Evolutionary conservation across 1,140 invertebrate genomes (phyloP).

Genomic region (Rhynchophorus ferrugineus): DNA sequence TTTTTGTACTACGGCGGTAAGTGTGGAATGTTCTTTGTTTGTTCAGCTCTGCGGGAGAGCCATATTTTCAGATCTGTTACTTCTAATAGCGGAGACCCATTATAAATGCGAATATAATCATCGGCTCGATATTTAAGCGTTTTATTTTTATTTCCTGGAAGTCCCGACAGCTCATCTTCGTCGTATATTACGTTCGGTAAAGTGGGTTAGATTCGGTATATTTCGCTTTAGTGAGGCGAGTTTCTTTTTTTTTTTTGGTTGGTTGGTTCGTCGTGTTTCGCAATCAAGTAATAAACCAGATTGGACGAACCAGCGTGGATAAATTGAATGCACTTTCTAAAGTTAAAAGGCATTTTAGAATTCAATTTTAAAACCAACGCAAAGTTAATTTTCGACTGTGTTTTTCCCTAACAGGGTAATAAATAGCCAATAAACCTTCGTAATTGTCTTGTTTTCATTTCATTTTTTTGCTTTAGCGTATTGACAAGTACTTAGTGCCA

Average conservation of each 20-base stretch:
- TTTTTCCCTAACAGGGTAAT: not conserved
- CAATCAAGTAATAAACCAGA: slow-evolving; percentile 18
- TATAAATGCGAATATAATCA: slow-evolving; percentile 17
- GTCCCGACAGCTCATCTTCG: slow-evolving; percentile 13
- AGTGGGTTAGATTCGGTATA: slow-evolving; percentile 10
- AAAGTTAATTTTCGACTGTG: not conserved
- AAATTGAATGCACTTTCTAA: slow-evolving; percentile 11
- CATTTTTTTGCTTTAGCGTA: too few relatives aligned
- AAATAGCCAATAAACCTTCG: too few relatives aligned
- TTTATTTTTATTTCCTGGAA: slow-evolving; percentile 17
- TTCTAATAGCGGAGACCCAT: slow-evolving; percentile 13
- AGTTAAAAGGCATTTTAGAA: slow-evolving; percentile 6
- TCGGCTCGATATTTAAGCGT: slow-evolving; percentile 4
- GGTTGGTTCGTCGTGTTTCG: slow-evolving; percentile 14
- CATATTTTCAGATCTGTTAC: slow-evolving; percentile 24
- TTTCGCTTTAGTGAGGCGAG: slow-evolving; percentile 1
- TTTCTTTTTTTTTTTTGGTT: slow-evolving; percentile 5
- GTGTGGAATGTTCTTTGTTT: slow-evolving; percentile 21
- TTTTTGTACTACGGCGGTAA: slow-evolving; percentile 18
- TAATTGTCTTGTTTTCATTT: too few relatives aligned
- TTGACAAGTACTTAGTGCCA: too few relatives aligned
- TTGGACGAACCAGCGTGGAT: slow-evolving; percentile 7
- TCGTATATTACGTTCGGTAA: slow-evolving; percentile 11
- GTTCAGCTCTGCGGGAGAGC: slow-evolving; percentile 16
- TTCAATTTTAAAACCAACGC: slow-evolving; percentile 1